phyloP scores from a whole-genome alignment of 2,888 invertebrate genomes.

The Andrena fulva region DNA sequence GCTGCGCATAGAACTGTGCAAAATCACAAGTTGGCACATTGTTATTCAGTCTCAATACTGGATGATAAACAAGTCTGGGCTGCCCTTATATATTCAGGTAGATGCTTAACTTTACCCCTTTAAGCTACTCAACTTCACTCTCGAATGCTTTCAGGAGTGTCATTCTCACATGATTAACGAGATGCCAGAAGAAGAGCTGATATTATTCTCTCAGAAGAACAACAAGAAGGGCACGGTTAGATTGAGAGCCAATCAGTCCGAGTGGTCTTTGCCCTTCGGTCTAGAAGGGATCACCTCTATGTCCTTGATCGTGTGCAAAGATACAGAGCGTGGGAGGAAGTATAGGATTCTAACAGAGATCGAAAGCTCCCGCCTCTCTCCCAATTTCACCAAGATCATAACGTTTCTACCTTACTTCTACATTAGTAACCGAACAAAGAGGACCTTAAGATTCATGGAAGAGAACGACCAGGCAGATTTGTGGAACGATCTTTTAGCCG shows the following conservation, averaged over 20 bases:
- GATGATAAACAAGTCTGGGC: constrained; percentile 95
- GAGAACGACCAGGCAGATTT: constrained; percentile 93
- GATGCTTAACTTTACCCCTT: constrained; percentile 27
- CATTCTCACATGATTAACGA: constrained; percentile 88
- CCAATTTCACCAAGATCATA: constrained; percentile 91
- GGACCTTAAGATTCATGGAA: constrained; percentile 90
- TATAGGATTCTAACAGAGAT: constrained; percentile 91
- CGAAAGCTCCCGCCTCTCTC: constrained; percentile 90
- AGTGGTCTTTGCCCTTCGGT: constrained; percentile 88
- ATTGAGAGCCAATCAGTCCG: constrained; percentile 88
- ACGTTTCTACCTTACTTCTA: constrained; percentile 93
- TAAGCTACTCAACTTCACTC: background rate
- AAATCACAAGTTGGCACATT: constrained; percentile 88
- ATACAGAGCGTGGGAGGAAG: constrained; percentile 89
- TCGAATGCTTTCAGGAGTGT: constrained; percentile 86
- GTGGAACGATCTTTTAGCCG: constrained; percentile 91
- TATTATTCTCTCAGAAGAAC: constrained; percentile 89
- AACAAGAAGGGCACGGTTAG: constrained; percentile 86
- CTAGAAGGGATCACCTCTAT: constrained; percentile 91
- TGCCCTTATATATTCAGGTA: constrained; percentile 93
- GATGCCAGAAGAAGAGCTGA: constrained; percentile 87
- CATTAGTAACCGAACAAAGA: constrained; percentile 90
- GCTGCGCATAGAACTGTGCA: constrained; percentile 89
- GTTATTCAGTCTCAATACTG: constrained; percentile 93
- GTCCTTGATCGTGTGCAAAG: constrained; percentile 90